Evolutionary conservation across 2,113 vertebrate genomes (phyloP).

Genomic region (Oncorhynchus masou): DNA sequence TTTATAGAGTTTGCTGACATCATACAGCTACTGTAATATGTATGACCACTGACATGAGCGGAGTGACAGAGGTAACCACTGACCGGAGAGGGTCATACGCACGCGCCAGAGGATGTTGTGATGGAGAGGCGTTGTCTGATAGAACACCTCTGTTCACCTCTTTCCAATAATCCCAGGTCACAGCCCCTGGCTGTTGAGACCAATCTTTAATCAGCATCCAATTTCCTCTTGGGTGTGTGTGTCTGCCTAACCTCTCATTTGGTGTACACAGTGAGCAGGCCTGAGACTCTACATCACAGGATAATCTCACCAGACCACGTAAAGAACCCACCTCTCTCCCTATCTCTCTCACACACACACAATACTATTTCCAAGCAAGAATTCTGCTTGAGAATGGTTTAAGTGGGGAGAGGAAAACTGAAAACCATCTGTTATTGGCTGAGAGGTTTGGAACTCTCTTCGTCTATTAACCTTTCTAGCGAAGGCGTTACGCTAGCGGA

Average conservation of each 20-base stretch:
- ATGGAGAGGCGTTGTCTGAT: background rate
- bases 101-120: background rate
- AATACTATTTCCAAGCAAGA: too few species aligned
- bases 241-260: conserved; percentile 8
- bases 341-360: too few species aligned
- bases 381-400: background rate
- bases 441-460: too few species aligned
- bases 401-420: background rate
- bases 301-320: background rate
- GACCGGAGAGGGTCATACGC: background rate
- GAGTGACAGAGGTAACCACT: conserved; percentile 27
- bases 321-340: conserved; percentile 4
- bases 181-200: conserved; percentile 38
- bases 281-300: background rate
- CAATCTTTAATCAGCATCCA: conserved; percentile 54
- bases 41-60: conserved; percentile 34
- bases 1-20: conserved; percentile 45
- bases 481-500: too few species aligned
- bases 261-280: conserved; percentile 25
- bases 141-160: background rate
- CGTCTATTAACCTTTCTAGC: too few species aligned
- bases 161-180: conserved; percentile 42
- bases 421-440: background rate
- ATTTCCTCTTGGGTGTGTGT: conserved; percentile 51
- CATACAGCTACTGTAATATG: conserved; percentile 65